Evolutionary conservation across 2,113 vertebrate genomes (phyloP), one percentile per base, ranked within the genome.

Genomic region (Bos indicus): DNA sequence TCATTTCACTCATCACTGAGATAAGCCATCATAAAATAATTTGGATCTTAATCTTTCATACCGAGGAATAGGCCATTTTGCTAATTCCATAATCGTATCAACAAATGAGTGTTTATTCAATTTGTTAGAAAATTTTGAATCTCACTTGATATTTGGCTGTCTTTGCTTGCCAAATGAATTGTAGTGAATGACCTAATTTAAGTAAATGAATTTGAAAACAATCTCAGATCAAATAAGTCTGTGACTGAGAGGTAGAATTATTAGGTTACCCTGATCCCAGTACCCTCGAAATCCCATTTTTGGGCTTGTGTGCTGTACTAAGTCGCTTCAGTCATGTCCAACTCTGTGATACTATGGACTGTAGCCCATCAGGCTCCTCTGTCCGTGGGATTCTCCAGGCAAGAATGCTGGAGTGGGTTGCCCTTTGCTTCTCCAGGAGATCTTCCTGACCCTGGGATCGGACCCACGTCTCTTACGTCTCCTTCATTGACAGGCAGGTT

Each of bases 71-170:
- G 74, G 33, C 60, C 40, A 67, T 78, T 87, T 97, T 88, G 23
- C 25, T 97, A 95, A 83, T 97, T 95, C 60, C 40, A 67, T 95
- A 94, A 95, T 96, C 28, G 0, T 36, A 80, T 96, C 74, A 97
- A 92, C 57, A 92, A 95, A 96, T 96, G 54, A 84, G 88, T 90
- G 54, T 93, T 97, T 82, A 88, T 91, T 97, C 67, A 91, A 43
- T 97, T 97, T 87, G 46, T 96, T 94, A 83, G 81, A 90, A 88
- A 94, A 95, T 91, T 97, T 91, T 64, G n/a, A 51, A 25, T 90
- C 30, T 85, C 57, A 52, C 64, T 95, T 74, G 85, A 97, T 88
- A 97, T 96, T 93, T 98, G 92, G 64, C 84, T 97, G 64, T 93
- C 64, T 93, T 93, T 78, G 48, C 59, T 57, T 94, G n/a, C 59